These are phyloP conservation scores for Emesis russula DNA, from an alignment of 2,888 invertebrate species.

Conservation along the genomic window DNA sequence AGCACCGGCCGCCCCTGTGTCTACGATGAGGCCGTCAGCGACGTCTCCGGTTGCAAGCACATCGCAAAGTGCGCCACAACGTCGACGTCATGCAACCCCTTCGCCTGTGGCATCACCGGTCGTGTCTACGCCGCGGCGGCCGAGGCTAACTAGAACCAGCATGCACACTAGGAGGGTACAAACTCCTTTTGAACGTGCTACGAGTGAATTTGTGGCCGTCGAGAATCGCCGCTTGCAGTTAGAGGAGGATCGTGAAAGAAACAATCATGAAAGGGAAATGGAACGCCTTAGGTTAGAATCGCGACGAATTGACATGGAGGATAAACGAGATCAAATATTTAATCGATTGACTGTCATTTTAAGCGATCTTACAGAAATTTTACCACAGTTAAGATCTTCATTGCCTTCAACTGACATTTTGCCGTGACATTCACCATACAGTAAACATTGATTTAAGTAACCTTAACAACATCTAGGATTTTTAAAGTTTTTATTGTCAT, in stretches of 20 bases:
- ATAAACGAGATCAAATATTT: background rate
- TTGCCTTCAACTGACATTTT: background rate
- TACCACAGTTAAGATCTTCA: background rate
- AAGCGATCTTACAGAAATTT: conserved; percentile 27
- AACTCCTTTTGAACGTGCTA: conserved; percentile 29
- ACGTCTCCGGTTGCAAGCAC: background rate
- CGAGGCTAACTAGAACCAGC: background rate
- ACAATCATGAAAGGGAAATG: conserved; percentile 32
- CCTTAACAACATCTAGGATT: no score
- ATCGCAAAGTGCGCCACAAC: no score
- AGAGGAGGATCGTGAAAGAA: conserved; percentile 28
- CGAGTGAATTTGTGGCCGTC: conserved; percentile 33
- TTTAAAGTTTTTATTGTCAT: no score
- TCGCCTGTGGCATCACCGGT: background rate
- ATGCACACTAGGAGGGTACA: background rate
- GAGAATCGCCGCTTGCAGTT: background rate
- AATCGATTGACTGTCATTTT: conserved; percentile 41
- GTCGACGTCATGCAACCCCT: background rate
- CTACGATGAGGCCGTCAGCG: background rate
- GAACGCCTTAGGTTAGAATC: background rate
- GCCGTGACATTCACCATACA: no score
- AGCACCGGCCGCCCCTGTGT: no score
- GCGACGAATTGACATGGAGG: conserved; percentile 26
- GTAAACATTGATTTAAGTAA: no score
- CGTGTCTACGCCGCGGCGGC: conserved; percentile 22